phyloP scores from a whole-genome alignment of 1,140 invertebrate genomes.

The Hermatobates lingyangjiaoensis region DNA sequence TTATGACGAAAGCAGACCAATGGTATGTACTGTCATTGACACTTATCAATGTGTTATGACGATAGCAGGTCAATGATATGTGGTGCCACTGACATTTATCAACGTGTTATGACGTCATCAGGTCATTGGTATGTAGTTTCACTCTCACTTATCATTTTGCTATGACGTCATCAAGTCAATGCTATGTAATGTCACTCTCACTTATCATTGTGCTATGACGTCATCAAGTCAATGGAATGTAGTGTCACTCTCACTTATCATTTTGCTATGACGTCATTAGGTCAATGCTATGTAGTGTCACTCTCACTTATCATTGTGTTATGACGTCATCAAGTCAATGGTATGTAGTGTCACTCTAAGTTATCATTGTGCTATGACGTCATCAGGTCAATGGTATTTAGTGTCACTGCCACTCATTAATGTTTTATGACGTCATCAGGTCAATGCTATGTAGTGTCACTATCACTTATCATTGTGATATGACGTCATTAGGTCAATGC shows the following conservation, averaged over 20 bases:
- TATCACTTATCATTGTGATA: neutral
- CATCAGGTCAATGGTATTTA: neutral
- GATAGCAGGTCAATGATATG: neutral
- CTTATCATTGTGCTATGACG: neutral
- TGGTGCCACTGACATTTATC: neutral
- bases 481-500: neutral
- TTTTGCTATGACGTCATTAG: neutral
- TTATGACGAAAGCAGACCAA: neutral
- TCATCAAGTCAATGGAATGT: neutral
- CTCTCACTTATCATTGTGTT: neutral
- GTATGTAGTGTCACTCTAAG: neutral
- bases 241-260: neutral
- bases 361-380: neutral
- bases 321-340: neutral
- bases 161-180: neutral
- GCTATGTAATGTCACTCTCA: neutral
- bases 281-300: neutral
- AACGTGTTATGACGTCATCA: neutral
- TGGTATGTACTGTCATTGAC: neutral
- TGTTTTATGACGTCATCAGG: neutral
- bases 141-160: neutral
- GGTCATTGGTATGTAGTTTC: neutral
- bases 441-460: neutral
- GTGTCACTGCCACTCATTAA: neutral
- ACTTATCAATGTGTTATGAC: neutral